Percentiles rank a stretch among this genome's conserved stretches.
Evolutionary conservation across 2,888 invertebrate genomes (phyloP).

Genomic region (Deilephila porcellus): DNA sequence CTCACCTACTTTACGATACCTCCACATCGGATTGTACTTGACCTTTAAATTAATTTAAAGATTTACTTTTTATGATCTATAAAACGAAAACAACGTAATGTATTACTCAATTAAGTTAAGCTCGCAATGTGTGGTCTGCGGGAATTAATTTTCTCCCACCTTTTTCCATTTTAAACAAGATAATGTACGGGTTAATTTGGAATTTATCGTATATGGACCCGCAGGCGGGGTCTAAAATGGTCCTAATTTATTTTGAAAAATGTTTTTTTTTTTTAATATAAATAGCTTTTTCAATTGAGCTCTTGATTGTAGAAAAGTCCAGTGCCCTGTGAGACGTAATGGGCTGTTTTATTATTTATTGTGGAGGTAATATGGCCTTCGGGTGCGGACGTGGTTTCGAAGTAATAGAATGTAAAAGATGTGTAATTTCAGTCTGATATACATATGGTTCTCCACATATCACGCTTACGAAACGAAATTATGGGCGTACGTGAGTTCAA

Average conservation of each 20-base stretch:
- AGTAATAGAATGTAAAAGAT: constrained; percentile 17
- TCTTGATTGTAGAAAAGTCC: no score
- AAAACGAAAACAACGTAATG: constrained; percentile 49
- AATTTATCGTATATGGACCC: constrained; percentile 61
- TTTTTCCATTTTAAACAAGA: constrained; percentile 67
- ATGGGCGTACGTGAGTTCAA: constrained; percentile 10
- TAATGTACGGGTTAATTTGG: constrained; percentile 66
- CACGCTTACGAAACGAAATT: constrained; percentile 13
- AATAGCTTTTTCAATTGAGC: no score
- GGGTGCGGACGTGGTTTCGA: background rate
- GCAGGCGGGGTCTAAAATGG: constrained; percentile 47
- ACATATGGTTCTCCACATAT: background rate
- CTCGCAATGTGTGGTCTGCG: constrained; percentile 56
- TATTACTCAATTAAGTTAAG: constrained; percentile 61
- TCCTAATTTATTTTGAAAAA: constrained; percentile 45
- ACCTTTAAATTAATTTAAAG: constrained; percentile 9
- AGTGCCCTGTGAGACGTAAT: no score
- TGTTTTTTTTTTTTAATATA: background rate
- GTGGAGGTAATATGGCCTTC: background rate
- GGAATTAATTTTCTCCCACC: constrained; percentile 62
- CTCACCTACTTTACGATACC: background rate
- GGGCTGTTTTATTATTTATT: constrained; percentile 7
- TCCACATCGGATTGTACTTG: background rate
- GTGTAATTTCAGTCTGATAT: constrained; percentile 5
- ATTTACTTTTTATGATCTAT: constrained; percentile 34